These are phyloP conservation scores for Deilephila porcellus DNA, from an alignment of 2,888 invertebrate species.

Conservation along the genomic window DNA sequence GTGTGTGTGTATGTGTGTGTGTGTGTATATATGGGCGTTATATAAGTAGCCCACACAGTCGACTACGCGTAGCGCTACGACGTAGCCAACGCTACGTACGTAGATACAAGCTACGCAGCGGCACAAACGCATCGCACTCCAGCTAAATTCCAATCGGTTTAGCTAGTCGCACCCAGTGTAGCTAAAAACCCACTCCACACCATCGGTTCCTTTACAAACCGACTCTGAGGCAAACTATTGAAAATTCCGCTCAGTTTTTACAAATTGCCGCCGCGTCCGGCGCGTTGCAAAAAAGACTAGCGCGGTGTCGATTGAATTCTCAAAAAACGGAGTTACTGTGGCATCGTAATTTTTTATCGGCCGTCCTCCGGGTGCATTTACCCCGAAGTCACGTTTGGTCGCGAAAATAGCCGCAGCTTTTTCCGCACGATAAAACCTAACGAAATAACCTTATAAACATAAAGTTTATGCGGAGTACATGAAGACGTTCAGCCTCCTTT, in stretches of 20 bases:
- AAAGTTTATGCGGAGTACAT: constrained; percentile 21
- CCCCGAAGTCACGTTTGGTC: constrained; percentile 34
- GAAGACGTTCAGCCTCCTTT: constrained; percentile 11
- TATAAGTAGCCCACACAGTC: too few species aligned
- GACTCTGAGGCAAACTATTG: constrained; percentile 45
- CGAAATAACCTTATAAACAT: constrained; percentile 23
- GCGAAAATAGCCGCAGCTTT: constrained; percentile 49
- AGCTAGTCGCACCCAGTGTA: not conserved
- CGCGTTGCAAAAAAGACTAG: constrained; percentile 54
- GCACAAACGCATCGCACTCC: not conserved
- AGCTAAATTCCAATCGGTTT: not conserved
- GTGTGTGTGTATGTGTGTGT: too few species aligned
- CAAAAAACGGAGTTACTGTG: constrained; percentile 50
- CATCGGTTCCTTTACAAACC: constrained; percentile 33
- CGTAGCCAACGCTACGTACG: not conserved
- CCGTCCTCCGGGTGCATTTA: constrained; percentile 59
- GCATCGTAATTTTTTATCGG: constrained; percentile 68
- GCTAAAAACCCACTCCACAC: constrained; percentile 35
- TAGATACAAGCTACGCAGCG: not conserved
- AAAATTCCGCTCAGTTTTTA: constrained; percentile 59
- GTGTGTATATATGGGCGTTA: too few species aligned
- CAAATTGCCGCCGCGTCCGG: constrained; percentile 60
- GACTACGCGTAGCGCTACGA: not conserved
- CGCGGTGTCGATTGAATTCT: constrained; percentile 64
- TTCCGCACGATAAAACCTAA: constrained; percentile 41